Evolutionary conservation across 2,797 vertebrate species (phyloP).

Genomic region (Sebastes minor): DNA sequence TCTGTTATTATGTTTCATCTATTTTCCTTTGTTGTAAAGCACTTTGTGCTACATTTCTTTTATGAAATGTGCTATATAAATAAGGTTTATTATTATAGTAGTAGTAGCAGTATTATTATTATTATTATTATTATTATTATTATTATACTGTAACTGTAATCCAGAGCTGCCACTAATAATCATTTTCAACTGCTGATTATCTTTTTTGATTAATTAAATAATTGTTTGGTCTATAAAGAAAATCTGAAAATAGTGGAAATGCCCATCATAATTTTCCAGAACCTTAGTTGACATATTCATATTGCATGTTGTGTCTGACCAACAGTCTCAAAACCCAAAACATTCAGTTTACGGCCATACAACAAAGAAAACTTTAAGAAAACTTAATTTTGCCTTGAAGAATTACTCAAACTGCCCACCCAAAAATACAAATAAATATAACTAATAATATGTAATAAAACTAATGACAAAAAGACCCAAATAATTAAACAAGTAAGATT

Average conservation of each 20-base stretch:
- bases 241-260: not conserved
- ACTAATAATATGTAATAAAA: not conserved
- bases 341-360: not conserved
- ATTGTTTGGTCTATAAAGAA: not conserved
- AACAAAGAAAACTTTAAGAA: not conserved
- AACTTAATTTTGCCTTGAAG: not conserved
- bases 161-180: not conserved
- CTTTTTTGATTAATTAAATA: not conserved
- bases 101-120: not conserved
- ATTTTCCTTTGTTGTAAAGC: not conserved
- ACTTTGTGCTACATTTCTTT: not conserved
- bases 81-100: not conserved
- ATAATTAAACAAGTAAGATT: not conserved
- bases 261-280: not conserved
- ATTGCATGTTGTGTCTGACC: not conserved
- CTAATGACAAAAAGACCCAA: not conserved
- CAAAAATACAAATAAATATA: not conserved
- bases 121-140: not conserved
- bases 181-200: not conserved
- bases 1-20: not conserved
- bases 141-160: not conserved
- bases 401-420: too few species aligned
- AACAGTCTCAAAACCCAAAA: not conserved
- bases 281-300: not conserved
- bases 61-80: not conserved